A percentile compares a stretch with the other conserved stretches of the same genome.
These are phyloP conservation scores for Moxostoma hubbsi DNA, from an alignment of 2,797 vertebrate species.

Conservation along the genomic window DNA sequence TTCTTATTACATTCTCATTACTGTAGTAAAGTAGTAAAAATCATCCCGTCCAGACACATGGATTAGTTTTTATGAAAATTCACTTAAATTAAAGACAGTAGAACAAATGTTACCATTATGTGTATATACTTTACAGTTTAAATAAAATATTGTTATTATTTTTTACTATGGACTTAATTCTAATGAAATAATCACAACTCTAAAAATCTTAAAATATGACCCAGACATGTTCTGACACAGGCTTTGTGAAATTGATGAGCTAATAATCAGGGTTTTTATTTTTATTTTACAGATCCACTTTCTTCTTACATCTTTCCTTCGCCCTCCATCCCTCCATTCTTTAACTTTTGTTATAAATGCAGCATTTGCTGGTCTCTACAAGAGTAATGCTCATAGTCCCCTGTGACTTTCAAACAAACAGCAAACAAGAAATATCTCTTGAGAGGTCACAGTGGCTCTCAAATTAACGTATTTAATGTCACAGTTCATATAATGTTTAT, in stretches of 20 bases:
- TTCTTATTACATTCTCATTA: not conserved
- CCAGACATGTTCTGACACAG: too few relatives aligned
- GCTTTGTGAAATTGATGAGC: too few relatives aligned
- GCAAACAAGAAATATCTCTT: constrained; percentile 25
- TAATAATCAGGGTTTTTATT: too few relatives aligned
- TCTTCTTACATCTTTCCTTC: not conserved
- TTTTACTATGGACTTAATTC: too few relatives aligned
- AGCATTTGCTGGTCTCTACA: not conserved
- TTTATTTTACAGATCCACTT: too few relatives aligned
- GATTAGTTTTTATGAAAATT: too few relatives aligned
- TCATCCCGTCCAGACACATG: too few relatives aligned
- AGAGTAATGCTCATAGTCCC: not conserved
- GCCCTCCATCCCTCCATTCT: not conserved
- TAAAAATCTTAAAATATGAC: too few relatives aligned
- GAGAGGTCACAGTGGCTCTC: constrained; percentile 9
- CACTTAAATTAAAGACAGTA: not conserved
- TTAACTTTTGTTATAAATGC: not conserved
- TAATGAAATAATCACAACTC: too few relatives aligned
- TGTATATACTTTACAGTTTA: not conserved
- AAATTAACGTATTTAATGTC: constrained; percentile 22
- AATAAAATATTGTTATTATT: too few relatives aligned
- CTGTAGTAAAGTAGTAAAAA: not conserved
- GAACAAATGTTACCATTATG: not conserved
- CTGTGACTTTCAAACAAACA: constrained; percentile 9
- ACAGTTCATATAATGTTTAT: constrained; percentile 20